Evolutionary conservation across 2,888 invertebrate genomes (phyloP), one percentile per base, ranked within the genome.

Genomic region (Eumerus sabulonum): DNA sequence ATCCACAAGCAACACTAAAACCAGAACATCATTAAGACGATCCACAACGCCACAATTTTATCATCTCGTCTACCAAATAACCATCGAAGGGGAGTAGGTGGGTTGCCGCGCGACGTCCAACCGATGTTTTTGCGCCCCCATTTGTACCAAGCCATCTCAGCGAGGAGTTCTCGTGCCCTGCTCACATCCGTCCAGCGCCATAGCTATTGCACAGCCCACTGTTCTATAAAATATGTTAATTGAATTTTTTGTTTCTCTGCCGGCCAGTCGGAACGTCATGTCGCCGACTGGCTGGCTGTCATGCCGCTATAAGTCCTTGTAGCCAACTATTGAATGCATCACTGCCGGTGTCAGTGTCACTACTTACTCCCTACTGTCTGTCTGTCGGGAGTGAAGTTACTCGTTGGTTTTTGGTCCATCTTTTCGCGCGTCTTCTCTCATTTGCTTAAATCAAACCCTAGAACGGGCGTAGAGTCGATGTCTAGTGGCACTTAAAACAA

Each of bases 211-310:
- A 79, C 79, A 79, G 79, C 79, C 74, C 74, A 79, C 79, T 74
- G 79, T 79, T 79, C 79, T 74, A 79, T 74, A 79, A 79, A 79
- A 79, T 79, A 79, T 79, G 79, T 79, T 79, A 79, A 79, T 79
- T 79, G 79, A 79, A 74, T 79, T 79, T 74, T 79, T 79, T 70
- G 68, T 63, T 73, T 45, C 35, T 35, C 63, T 35, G 35, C 42
- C 7, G 27, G 42, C 44, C 48, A 36, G 48, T 27, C 27, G n/a
- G n/a, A n/a, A n/a, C n/a, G n/a, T n/a, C n/a, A n/a, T n/a, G n/a
- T n/a, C n/a, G n/a, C n/a, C n/a, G n/a, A n/a, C n/a, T n/a, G n/a
- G n/a, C n/a, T n/a, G n/a, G 73, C 64, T 60, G 48, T 57, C 51
- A 57, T 45, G 67, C 59, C 50, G 77, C 57, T 51, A 72, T 40